Evolutionary conservation across 2,113 vertebrate genomes (phyloP), one percentile per base, ranked within the genome.

Genomic region (Prionailurus viverrinus): DNA sequence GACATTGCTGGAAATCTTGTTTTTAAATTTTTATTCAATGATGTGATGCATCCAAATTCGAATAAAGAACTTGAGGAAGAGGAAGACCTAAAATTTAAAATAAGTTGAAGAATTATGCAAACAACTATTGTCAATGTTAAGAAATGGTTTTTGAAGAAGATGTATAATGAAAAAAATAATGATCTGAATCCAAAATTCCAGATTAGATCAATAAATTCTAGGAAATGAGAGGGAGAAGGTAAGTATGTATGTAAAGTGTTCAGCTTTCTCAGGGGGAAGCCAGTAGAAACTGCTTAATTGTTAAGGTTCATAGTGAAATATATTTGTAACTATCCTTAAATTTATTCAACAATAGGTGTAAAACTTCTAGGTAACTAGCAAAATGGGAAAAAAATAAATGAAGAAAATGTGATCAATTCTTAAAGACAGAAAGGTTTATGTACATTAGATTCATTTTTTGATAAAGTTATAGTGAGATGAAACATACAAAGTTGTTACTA

Each of bases 381-480:
- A 87, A 87, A 85, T 48, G 8, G 41, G n/a, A 27, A 16, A 48
- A 90, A 87, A 51, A 25, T 9, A 80, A 93, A 84, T 80, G 36
- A 88, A 78, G 58, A 80, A 97, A 94, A 74, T 94, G 36, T 79
- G 93, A 95, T 90, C 80, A 88, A 53, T 33, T 87, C 61, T 96
- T 80, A 97, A 97, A 94, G 66, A 84, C 63, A 92, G 74, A 97
- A 85, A 86, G 65, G 29, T 94, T 97, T 93, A 63, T 86, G 69
- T 84, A 94, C 25, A 85, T 87, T 96, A 95, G 33, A 93, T 85
- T 96, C 45, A 82, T 83, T 92, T 79, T 94, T 96, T 85, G 31
- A 95, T 92, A 96, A 97, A 96, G 96, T 68, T 94, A 71, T 63
- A 80, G 61, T 23, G 87, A 93, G 66, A 94, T 95, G 55, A 98